A percentile compares a stretch with the other conserved stretches of the same genome.
These are phyloP conservation scores for Dendrolimus houi DNA, from an alignment of 2,888 invertebrate species.

Conservation along the genomic window DNA sequence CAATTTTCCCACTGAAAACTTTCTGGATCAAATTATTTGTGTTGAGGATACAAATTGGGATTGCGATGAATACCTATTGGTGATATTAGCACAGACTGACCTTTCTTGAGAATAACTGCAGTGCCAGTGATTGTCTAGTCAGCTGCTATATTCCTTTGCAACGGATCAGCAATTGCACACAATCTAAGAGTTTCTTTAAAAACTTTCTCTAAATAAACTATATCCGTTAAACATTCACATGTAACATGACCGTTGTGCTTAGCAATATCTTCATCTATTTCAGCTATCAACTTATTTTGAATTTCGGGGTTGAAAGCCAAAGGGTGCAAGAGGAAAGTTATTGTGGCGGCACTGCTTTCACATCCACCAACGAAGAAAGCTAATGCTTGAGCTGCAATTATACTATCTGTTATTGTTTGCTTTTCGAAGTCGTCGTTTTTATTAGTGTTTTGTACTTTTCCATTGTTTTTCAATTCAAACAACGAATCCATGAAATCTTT, in stretches of 20 bases:
- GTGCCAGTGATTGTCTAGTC: constrained; percentile 46
- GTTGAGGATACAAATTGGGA: constrained; percentile 48
- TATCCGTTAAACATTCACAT: constrained; percentile 44
- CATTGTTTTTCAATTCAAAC: too few species aligned
- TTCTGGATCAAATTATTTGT: constrained; percentile 59
- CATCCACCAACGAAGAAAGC: constrained; percentile 59
- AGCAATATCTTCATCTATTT: constrained; percentile 34
- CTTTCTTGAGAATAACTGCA: constrained; percentile 38
- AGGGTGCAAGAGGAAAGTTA: constrained; percentile 41
- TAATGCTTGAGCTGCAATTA: constrained; percentile 52
- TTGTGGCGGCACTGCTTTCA: constrained; percentile 55
- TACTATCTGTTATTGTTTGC: constrained; percentile 25
- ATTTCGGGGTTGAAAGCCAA: constrained; percentile 44
- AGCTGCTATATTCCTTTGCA: constrained; percentile 29
- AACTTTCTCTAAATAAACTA: constrained; percentile 50
- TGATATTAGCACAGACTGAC: constrained; percentile 34
- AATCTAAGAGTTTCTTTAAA: constrained; percentile 52
- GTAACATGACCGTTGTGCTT: constrained; percentile 36
- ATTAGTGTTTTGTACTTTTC: constrained; percentile 18
- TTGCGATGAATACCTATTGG: constrained; percentile 50
- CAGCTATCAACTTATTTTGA: constrained; percentile 37
- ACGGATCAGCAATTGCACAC: constrained; percentile 54
- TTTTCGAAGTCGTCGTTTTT: constrained; percentile 9
- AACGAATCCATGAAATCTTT: constrained; percentile 45
- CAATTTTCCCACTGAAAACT: constrained; percentile 44